Evolutionary conservation across 92 coral and sea anemone genomes (phyloP), one percentile per base, ranked within the genome.

Genomic region (Epizoanthus scotinus): DNA sequence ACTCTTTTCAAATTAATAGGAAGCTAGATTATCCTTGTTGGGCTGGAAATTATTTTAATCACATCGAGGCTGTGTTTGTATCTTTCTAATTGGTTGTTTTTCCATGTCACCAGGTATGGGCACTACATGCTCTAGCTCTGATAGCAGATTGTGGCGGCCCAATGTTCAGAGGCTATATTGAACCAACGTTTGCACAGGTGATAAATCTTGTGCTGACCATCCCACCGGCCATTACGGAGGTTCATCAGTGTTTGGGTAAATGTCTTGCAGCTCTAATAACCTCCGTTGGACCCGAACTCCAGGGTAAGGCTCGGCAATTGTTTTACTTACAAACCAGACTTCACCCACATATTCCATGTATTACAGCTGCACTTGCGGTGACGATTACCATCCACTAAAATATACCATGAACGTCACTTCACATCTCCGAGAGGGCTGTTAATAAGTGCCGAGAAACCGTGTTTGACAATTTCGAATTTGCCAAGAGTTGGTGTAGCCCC

Each of bases 121-220:
- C 99, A 19, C 60, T 95, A 58, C 99, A 95, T 69, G 99, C 99
- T 15, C 88, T 95, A 38, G 98, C 99, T 29, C 89, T 93, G 57
- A 95, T 95, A 71, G 98, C 99, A 38, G 99, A 95, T 75, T 94
- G 99, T 88, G 99, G 99, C 49, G 99, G 99, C 22, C 99, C 99
- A 26, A 95, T 95, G 99, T 95, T 95, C 83, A 79, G 99, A 78
- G 88, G 99, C 71, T 95, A 95, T 78, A 94, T 95, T 50, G 91
- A 93, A 63, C 99, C 99, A 73, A 95, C 99, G 0, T 85, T 95
- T 83, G 93, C 86, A 8, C 99, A 93, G 72, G 98, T 93, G 27
- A 91, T 95, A 53, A 85, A 90, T 78, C 87, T 95, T 2, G 98
- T 88, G 22, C 72, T 95, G 90, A 90, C 94, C 20, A 93, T 95